phyloP scores from a whole-genome alignment of 2,888 invertebrate species.

The Tenthredo amoena region DNA sequence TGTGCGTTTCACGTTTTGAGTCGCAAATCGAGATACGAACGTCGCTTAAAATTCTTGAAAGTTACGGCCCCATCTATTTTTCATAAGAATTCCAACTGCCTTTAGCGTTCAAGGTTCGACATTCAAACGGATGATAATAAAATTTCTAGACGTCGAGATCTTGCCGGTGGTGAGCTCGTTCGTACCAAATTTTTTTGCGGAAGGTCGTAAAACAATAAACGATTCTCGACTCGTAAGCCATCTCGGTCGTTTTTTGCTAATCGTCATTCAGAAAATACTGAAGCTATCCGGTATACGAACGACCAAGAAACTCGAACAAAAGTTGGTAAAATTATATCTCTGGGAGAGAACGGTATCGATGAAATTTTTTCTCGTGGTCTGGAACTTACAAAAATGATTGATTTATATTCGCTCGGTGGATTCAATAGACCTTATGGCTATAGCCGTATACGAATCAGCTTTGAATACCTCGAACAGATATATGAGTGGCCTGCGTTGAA shows the following conservation, averaged over 20 bases:
- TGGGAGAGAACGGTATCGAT: not conserved
- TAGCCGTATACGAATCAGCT: not conserved
- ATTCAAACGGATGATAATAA: conserved; percentile 32
- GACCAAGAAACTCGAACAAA: not conserved
- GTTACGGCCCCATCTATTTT: conserved; percentile 1
- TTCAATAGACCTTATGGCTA: not conserved
- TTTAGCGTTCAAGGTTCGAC: not conserved
- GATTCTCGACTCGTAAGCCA: conserved; percentile 36
- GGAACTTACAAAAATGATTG: not conserved
- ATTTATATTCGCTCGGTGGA: not conserved
- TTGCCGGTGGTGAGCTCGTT: not conserved
- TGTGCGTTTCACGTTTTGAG: not conserved
- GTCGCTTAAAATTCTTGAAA: conserved; percentile 16
- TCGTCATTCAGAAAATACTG: conserved; percentile 22
- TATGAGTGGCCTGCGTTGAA: not conserved
- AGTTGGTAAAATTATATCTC: conserved; percentile 12
- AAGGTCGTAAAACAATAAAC: conserved; percentile 38
- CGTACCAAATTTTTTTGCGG: conserved; percentile 25
- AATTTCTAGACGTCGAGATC: conserved; percentile 34
- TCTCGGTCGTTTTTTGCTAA: conserved; percentile 39
- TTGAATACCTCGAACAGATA: not conserved
- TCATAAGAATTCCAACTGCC: conserved; percentile 4
- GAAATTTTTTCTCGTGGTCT: not conserved
- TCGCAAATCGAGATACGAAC: not conserved
- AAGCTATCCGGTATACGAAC: not conserved